Evolutionary conservation across 2,797 vertebrate species (phyloP), one percentile per base, ranked within the genome.

Genomic region (Poeciliopsis presidionis): DNA sequence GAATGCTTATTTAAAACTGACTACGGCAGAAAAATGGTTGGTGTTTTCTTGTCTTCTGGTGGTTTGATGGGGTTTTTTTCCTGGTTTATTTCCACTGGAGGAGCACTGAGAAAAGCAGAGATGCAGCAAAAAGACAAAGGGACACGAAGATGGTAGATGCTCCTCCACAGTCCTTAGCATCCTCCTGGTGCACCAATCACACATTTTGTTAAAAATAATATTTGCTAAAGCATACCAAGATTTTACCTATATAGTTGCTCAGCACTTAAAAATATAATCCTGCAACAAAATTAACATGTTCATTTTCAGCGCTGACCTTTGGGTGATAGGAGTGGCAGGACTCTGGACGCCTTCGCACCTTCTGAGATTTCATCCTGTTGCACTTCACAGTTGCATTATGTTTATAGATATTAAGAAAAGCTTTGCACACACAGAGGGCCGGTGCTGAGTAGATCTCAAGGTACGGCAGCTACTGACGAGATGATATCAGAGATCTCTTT

Each of bases 341-440:
- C 77, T 96, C 92, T 0, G 98, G 98, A 8, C 98, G 95, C 16
- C 97, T 93, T n/a, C 98, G 94, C 75, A 96, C 94, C 92, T 99
- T 99, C 95, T 98, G 97, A 5, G 98, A 98, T 53, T 97, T 97
- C 97, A 99, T 97, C 90, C 97, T 92, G 89, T 98, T 96, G 18
- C 98, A 99, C 92, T 98, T 99, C 57, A 97, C 96, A 0, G 98
- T 98, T 49, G 97, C 90, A 0, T 99, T 99, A 95, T 99, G 98
- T 99, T 93, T 87, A 13, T 33, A 76, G 93, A 2, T 11, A 94
- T 97, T 91, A 97, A 97, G 95, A 79, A 88, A 57, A 25, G 47
- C 2, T 51, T 20, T 51, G 18, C 49, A 51, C 7, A 22, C 49
- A 51, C 18, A 51, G 2, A 36, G 16, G 16, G 6, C 18, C 30